These are phyloP conservation scores for Acleris cristana DNA, from an alignment of 2,888 invertebrate genomes.

Conservation along the genomic window DNA sequence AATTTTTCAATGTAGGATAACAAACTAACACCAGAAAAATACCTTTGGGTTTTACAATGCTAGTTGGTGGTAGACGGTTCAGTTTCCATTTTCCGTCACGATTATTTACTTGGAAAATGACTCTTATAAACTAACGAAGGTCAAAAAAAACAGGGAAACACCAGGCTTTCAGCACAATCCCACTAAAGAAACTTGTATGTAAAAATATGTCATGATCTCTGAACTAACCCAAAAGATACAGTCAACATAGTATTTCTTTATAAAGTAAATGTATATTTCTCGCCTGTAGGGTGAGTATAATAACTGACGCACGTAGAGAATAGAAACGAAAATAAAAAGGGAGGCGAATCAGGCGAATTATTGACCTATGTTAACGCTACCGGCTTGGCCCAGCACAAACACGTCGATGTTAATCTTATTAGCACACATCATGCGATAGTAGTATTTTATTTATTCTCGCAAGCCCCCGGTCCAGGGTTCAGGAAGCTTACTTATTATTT, in stretches of 20 bases:
- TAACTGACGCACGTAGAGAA: not conserved
- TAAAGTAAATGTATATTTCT: not conserved
- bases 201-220: no score
- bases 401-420: constrained; percentile 32
- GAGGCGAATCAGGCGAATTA: not conserved
- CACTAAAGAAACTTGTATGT: no score
- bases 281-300: not conserved
- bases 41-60: no score
- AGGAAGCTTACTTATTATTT: constrained; percentile 2
- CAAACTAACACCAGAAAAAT: no score
- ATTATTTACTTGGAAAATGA: no score
- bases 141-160: no score
- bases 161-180: no score
- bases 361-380: constrained; percentile 10
- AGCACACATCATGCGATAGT: constrained; percentile 21
- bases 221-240: no score
- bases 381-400: constrained; percentile 8
- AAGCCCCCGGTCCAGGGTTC: constrained; percentile 11
- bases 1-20: no score
- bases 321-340: constrained; percentile 4
- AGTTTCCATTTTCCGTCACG: no score
- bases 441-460: constrained; percentile 28
- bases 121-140: no score
- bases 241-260: not conserved
- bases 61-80: no score